A percentile compares a stretch with the other conserved stretches of the same genome.
Conservation (phyloP, 1,140 invertebrate genomes). For the Drosophila navojoa region DNA sequence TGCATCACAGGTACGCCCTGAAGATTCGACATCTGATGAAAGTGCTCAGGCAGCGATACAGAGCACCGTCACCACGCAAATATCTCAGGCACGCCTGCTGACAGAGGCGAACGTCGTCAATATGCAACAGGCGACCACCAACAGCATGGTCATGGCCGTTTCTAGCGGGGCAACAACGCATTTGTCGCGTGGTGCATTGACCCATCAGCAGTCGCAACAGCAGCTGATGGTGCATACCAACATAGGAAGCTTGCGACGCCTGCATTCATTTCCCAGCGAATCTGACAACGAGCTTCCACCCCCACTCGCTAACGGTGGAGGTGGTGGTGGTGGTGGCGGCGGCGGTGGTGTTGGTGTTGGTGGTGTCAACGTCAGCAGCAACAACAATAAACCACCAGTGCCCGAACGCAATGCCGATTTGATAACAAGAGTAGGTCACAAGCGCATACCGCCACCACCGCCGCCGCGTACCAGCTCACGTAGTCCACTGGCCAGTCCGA, state of each 20-base stretch:
- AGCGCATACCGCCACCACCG: slow-evolving; percentile 93
- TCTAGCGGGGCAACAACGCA: slow-evolving; percentile 35
- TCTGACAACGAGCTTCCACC: slow-evolving; percentile 89
- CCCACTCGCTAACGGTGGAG: slow-evolving; percentile 41
- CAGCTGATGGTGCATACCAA: slow-evolving; percentile 84
- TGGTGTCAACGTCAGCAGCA: too few species aligned
- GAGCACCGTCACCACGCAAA: slow-evolving; percentile 83
- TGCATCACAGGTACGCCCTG: slow-evolving; percentile 64
- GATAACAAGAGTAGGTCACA: slow-evolving; percentile 87
- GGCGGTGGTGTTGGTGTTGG: slow-evolving; percentile 12
- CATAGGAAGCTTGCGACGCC: slow-evolving; percentile 87
- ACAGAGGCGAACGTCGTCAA: slow-evolving; percentile 69
- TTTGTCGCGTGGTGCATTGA: slow-evolving; percentile 3
- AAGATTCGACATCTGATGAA: slow-evolving; percentile 83
- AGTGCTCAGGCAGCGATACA: slow-evolving; percentile 82
- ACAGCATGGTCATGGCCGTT: slow-evolving; percentile 66
- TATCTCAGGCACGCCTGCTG: slow-evolving; percentile 81
- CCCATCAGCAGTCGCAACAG: slow-evolving; percentile 47
- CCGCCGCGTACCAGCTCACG: slow-evolving; percentile 92
- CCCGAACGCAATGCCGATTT: slow-evolving; percentile 90
- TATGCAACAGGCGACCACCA: slow-evolving; percentile 56
- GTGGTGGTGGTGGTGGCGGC: slow-evolving; percentile 19
- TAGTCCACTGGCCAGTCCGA: slow-evolving; percentile 92
- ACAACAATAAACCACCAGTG: slow-evolving; percentile 88
- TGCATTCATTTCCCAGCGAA: slow-evolving; percentile 90